Conservation (phyloP, 1,140 invertebrate genomes). For the Drosophila miranda region DNA sequence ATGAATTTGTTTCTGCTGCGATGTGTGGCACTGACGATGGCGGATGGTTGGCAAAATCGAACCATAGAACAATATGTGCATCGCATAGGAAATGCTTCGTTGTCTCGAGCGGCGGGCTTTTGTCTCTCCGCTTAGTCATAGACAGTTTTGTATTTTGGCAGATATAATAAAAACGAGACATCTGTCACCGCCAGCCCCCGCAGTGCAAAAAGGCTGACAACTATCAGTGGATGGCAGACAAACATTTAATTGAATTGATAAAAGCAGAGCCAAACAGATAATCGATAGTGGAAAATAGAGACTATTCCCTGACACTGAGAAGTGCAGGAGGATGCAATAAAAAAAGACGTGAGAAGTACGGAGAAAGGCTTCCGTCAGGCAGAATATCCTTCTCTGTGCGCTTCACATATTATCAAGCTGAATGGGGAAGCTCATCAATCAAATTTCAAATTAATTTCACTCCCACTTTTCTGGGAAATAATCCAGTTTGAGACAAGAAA, state of each 20-base stretch:
- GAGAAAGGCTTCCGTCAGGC: too few species aligned
- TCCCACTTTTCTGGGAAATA: neutral
- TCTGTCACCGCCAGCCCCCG: slow-evolving; percentile 31
- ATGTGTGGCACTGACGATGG: slow-evolving; percentile 9
- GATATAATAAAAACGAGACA: slow-evolving; percentile 48
- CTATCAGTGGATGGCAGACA: slow-evolving; percentile 3
- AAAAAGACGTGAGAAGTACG: too few species aligned
- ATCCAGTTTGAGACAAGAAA: slow-evolving; percentile 4
- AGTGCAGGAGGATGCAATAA: too few species aligned
- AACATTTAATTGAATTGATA: slow-evolving; percentile 28
- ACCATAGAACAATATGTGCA: slow-evolving; percentile 38
- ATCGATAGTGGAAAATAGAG: too few species aligned
- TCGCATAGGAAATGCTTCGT: slow-evolving; percentile 25
- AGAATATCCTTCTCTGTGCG: too few species aligned
- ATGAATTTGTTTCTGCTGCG: slow-evolving; percentile 53
- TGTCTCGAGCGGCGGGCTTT: slow-evolving; percentile 19
- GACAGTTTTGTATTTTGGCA: slow-evolving; percentile 54
- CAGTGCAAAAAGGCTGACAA: slow-evolving; percentile 24
- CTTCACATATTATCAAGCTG: too few species aligned
- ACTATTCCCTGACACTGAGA: too few species aligned
- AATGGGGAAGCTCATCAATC: too few species aligned
- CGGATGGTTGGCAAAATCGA: slow-evolving; percentile 24
- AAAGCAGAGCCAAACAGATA: too few species aligned
- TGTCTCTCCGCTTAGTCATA: slow-evolving; percentile 44
- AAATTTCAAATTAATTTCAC: slow-evolving; percentile 29